Conservation (phyloP, 2,888 invertebrate genomes). For the Parnassius mnemosyne region DNA sequence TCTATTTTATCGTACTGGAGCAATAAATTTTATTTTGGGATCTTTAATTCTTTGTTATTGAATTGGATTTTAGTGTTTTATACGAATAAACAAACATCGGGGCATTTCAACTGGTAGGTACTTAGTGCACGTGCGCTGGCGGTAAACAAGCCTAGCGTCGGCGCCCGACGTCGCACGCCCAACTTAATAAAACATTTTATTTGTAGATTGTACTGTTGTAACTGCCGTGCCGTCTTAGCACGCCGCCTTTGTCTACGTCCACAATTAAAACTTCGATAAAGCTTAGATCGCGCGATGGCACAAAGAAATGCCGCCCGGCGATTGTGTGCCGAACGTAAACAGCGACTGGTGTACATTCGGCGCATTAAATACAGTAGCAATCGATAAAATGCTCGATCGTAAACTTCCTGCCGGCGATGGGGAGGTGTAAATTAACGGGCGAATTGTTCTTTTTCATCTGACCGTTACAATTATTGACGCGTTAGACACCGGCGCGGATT, state of each 20-base stretch:
- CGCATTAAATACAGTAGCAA: slow-evolving; percentile 59
- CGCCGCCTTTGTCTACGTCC: slow-evolving; percentile 69
- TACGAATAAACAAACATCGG: slow-evolving; percentile 79
- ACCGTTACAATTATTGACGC: slow-evolving; percentile 57
- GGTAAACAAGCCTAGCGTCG: slow-evolving; percentile 60
- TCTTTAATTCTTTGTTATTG: slow-evolving; percentile 81
- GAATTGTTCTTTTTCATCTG: slow-evolving; percentile 75
- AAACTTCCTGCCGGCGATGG: slow-evolving; percentile 72
- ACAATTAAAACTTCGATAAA: slow-evolving; percentile 76
- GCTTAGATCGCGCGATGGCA: slow-evolving; percentile 63
- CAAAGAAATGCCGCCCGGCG: slow-evolving; percentile 74
- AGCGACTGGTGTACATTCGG: slow-evolving; percentile 45
- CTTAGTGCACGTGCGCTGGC: slow-evolving; percentile 72
- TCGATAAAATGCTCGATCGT: slow-evolving; percentile 75
- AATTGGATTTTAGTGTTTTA: slow-evolving; percentile 81
- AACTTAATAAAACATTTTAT: slow-evolving; percentile 73
- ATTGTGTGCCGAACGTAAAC: slow-evolving; percentile 67
- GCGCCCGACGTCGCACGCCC: slow-evolving; percentile 56
- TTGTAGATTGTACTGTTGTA: slow-evolving; percentile 64
- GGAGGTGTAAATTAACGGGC: slow-evolving; percentile 73
- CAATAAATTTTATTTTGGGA: slow-evolving; percentile 81
- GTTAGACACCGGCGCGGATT: slow-evolving; percentile 36
- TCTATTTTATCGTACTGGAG: slow-evolving; percentile 79
- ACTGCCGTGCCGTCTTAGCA: slow-evolving; percentile 58
- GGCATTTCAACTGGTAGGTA: slow-evolving; percentile 69